Base-by-base conservation (phyloP, 2,113 vertebrate genomes). In the Butorides virescens region DNA sequence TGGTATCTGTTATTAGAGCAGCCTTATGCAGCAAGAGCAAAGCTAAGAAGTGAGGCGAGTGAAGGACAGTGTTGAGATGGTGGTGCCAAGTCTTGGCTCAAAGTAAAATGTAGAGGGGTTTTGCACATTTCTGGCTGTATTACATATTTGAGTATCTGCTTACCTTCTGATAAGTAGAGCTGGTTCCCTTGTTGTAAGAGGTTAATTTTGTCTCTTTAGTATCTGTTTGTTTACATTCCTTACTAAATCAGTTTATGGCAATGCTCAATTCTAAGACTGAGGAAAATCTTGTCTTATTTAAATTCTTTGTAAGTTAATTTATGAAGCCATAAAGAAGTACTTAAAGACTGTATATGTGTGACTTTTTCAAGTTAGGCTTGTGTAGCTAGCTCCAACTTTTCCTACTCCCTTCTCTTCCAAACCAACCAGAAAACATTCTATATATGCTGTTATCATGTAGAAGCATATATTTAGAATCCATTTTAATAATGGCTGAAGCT, bases 401-500 rank as follows among this genome's bases (percentile, higher is more conserved):
- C 15, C 14, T 71, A 44, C 42, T 66, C 39, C 8, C 12, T 72
- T 83, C 47, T 83, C 17, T 36, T 75, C 21, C 42, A 77, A 37
- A 56, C 42, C 19, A 80, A 26, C n/a, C 58, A 58, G 71, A 56
- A 86, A 67, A 93, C 84, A 47, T 0, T 10, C 36, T 30, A 7
- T n/a, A 8, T 50, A 5, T 1, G 3, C 66, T 82, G 19, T 58
- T 90, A 63, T 25, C 62, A 15, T 76, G 52, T 11, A 21, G 85
- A 90, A 76, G 29, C 27, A 26, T 74, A 39, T 92, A 84, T 88
- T 96, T 83, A 79, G 66, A 76, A 80, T 88, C 56, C 14, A 36
- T 92, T 96, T 94, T 81, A 96, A 74, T 96, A 83, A 39, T 88
- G 39, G 8, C 70, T 94, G 67, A 75, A 91, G 47, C 44, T 92